These are phyloP conservation scores for Cheilinus undulatus DNA, from an alignment of 2,113 vertebrate species.

Conservation along the genomic window DNA sequence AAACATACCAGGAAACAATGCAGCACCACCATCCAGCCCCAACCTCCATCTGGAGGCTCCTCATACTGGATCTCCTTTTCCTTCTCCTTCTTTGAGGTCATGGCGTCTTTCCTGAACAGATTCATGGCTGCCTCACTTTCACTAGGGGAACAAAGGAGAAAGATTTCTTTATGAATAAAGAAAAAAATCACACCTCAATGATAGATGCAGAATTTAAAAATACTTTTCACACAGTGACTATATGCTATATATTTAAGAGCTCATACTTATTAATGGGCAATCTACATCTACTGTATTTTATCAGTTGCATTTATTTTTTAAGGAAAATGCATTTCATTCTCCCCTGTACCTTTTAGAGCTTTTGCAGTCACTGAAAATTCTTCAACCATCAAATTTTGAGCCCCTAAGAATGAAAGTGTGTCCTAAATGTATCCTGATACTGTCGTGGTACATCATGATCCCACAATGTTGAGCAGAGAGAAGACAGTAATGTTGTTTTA, in stretches of 20 bases:
- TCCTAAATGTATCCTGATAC: no score
- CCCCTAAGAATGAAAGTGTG: no score
- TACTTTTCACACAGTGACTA: no score
- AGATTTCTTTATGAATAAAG: background rate
- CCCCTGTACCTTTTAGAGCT: background rate
- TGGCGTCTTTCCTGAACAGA: slow-evolving; percentile 69
- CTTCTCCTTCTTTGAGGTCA: slow-evolving; percentile 63
- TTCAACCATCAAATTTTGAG: background rate
- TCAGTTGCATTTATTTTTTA: no score
- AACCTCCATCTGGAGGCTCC: slow-evolving; percentile 84
- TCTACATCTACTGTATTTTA: no score
- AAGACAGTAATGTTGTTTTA: background rate
- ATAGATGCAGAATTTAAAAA: no score
- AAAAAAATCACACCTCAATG: no score
- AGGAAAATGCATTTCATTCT: no score
- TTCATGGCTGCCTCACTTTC: slow-evolving; percentile 75
- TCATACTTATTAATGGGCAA: no score
- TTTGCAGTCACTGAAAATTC: background rate
- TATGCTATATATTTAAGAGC: no score
- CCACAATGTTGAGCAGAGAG: background rate
- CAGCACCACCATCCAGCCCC: slow-evolving; percentile 93
- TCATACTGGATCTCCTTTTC: slow-evolving; percentile 66
- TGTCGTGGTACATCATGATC: background rate
- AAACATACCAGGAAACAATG: slow-evolving; percentile 93
- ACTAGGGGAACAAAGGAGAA: slow-evolving; percentile 47